A percentile compares a stretch with the other conserved stretches of the same genome.
These are phyloP conservation scores for Glossophaga mutica DNA, from an alignment of 2,797 vertebrate species.

Conservation along the genomic window DNA sequence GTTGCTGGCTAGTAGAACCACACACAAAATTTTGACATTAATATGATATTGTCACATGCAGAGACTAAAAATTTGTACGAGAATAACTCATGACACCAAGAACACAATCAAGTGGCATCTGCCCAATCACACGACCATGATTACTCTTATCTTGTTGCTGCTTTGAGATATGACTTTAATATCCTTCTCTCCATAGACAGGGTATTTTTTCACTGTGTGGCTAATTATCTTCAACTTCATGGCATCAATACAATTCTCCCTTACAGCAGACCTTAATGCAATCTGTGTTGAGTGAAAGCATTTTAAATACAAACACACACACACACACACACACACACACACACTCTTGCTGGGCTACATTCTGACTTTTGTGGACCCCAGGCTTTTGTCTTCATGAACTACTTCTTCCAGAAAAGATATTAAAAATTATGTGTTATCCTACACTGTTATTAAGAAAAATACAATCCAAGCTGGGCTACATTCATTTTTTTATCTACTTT, in stretches of 20 bases:
- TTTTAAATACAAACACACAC: background rate
- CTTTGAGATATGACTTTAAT: slow-evolving; percentile 50
- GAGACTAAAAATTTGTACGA: background rate
- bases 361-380: background rate
- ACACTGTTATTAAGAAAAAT: background rate
- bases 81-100: background rate
- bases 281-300: background rate
- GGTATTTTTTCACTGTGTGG: background rate
- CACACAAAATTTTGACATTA: background rate
- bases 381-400: background rate
- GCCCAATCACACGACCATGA: background rate
- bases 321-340: background rate
- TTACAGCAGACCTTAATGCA: background rate
- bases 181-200: background rate
- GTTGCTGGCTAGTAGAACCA: background rate
- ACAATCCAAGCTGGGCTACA: background rate
- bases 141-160: slow-evolving; percentile 13
- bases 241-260: background rate
- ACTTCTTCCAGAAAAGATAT: background rate
- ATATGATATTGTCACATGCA: background rate
- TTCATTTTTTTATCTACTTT: background rate
- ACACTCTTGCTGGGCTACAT: background rate
- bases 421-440: background rate
- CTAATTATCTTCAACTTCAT: background rate
- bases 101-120: background rate